phyloP scores from a whole-genome alignment of 1,140 invertebrate genomes.

The Protaetia brevitarsis region DNA sequence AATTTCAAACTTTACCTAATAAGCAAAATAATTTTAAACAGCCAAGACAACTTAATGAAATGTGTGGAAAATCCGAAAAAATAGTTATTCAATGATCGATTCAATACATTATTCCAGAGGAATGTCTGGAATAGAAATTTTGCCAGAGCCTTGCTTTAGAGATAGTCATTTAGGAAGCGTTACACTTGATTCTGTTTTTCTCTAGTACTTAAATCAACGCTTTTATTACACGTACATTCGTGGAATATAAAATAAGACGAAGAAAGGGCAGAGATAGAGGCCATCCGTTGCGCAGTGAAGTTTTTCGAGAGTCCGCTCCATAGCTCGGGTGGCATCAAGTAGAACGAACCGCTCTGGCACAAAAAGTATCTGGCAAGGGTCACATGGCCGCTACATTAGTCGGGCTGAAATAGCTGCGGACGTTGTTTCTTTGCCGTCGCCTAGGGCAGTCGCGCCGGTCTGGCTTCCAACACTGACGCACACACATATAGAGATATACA shows the following conservation, averaged over 20 bases:
- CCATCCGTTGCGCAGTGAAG: not conserved
- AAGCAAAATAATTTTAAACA: too few species aligned
- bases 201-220: slow-evolving; percentile 13
- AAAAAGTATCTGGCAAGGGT: slow-evolving; percentile 38
- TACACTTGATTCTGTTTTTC: slow-evolving; percentile 16
- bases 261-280: not conserved
- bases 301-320: slow-evolving; percentile 25
- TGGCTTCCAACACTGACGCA: slow-evolving; percentile 30
- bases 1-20: too few species aligned
- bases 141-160: not conserved
- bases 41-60: too few species aligned
- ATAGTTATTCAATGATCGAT: not conserved
- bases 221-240: slow-evolving; percentile 12
- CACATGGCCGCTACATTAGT: slow-evolving; percentile 34
- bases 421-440: slow-evolving; percentile 38
- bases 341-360: slow-evolving; percentile 26
- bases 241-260: slow-evolving; percentile 4
- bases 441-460: slow-evolving; percentile 36
- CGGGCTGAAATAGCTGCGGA: slow-evolving; percentile 37
- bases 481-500: not conserved
- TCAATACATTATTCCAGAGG: not conserved
- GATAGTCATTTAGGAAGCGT: slow-evolving; percentile 14
- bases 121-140: not conserved
- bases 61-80: too few species aligned
- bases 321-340: slow-evolving; percentile 20